These are phyloP conservation scores for Standfussiana lucernea DNA, from an alignment of 2,888 invertebrate species.

Conservation along the genomic window DNA sequence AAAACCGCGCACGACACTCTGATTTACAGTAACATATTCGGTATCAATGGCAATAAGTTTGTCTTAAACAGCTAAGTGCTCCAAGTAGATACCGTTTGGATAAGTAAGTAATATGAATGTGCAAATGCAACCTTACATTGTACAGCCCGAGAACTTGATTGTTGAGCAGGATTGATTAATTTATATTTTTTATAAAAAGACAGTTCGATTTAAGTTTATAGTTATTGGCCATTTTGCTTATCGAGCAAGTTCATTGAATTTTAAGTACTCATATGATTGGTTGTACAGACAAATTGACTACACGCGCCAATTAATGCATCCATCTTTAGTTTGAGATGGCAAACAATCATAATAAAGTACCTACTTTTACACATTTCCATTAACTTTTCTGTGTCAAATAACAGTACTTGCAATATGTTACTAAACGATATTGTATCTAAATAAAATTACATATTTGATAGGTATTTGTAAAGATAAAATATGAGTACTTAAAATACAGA, in stretches of 20 bases:
- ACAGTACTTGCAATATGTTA: neutral
- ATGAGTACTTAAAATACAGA: neutral
- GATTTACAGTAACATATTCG: conserved; percentile 83
- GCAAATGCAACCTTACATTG: conserved; percentile 54
- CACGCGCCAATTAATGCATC: neutral
- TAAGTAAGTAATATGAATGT: conserved; percentile 51
- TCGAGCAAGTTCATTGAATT: neutral
- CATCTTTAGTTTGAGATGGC: neutral
- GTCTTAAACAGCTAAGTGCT: conserved; percentile 75
- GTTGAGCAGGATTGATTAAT: conserved; percentile 11
- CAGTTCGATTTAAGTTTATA: conserved; percentile 1
- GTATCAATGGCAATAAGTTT: conserved; percentile 80
- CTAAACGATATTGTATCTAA: neutral
- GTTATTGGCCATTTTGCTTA: neutral
- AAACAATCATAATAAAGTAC: conserved; percentile 1
- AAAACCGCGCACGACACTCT: conserved; percentile 81
- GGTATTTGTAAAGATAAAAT: neutral
- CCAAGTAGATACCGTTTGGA: conserved; percentile 57
- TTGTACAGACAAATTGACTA: neutral
- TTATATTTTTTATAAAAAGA: too few relatives aligned
- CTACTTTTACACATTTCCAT: neutral
- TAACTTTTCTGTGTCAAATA: neutral
- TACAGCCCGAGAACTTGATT: conserved; percentile 26
- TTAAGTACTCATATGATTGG: neutral
- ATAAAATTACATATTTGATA: neutral